Base-by-base conservation (phyloP, 2,888 invertebrate genomes). In the Arctia plantaginis region DNA sequence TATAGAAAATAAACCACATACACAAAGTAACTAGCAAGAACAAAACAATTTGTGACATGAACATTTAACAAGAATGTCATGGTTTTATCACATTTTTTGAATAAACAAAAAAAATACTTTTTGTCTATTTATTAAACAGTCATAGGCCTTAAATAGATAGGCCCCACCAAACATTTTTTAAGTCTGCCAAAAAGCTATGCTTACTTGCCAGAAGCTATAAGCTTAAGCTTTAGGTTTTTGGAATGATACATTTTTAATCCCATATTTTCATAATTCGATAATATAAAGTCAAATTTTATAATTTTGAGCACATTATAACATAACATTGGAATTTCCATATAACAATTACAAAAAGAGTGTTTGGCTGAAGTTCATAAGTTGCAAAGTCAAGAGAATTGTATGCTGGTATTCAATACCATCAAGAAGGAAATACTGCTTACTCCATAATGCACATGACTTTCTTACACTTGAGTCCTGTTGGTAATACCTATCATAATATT, bases 171-270 rank as follows among this genome's bases (percentile, higher is more conserved):
- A 59, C 72, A 73, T 30, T 51, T 67, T 77, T 74, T 18, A 65
- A 73, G 73, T 72, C 72, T 72, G 69, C 74, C 79, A 76, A 77
- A 75, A 66, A 76, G 73, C 69, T 69, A 77, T 79, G 80, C 79
- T 75, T 78, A 79, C 80, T 80, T 85, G 81, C 80, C 78, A 66
- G 79, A 74, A 69, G 67, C n/a, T 41, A 72, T 69, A 74, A 55
- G 77, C 39, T 51, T 18, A 70, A 44, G 66, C 69, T 59, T n/a
- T n/a, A 47, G 27, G 71, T 69, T 59, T 65, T 75, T 86, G 86
- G 85, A 88, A 88, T 88, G 86, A 83, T 81, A 79, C 84, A 44
- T 62, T 80, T 83, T 89, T 86, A 82, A 83, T 88, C 85, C 84
- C 83, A 75, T 74, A 71, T 76, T 74, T 73, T 72, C 59, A 59